These are phyloP conservation scores for Valencia hispanica DNA, from an alignment of 2,797 vertebrate species.

Conservation along the genomic window DNA sequence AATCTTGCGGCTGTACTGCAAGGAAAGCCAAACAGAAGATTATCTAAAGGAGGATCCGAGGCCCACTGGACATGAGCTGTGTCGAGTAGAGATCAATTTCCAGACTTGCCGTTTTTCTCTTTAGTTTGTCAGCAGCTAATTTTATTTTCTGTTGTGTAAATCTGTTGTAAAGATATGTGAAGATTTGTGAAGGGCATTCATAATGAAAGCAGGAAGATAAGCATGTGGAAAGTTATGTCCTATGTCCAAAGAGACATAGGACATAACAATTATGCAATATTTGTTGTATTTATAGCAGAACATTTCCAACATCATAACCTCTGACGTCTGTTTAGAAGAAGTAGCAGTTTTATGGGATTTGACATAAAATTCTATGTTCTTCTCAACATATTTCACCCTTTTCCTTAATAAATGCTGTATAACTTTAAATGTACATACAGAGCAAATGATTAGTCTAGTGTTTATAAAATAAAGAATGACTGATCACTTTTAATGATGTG, in stretches of 20 bases:
- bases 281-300: slow-evolving; percentile 8
- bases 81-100: too few relatives aligned
- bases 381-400: background rate
- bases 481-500: slow-evolving; percentile 25
- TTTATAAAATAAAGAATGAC: slow-evolving; percentile 27
- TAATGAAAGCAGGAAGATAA: background rate
- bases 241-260: too few relatives aligned
- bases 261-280: background rate
- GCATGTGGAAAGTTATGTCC: background rate
- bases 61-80: background rate
- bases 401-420: background rate
- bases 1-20: background rate
- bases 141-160: background rate
- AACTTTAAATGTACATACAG: slow-evolving; percentile 34
- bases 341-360: background rate
- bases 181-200: background rate
- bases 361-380: background rate
- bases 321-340: background rate
- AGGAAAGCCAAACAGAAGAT: background rate
- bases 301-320: background rate
- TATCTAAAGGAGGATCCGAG: background rate
- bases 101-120: background rate
- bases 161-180: background rate
- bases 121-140: background rate
- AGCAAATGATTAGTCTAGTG: slow-evolving; percentile 10